Conservation (phyloP, 2,888 invertebrate species). For the Leptinotarsa peninsularis region DNA sequence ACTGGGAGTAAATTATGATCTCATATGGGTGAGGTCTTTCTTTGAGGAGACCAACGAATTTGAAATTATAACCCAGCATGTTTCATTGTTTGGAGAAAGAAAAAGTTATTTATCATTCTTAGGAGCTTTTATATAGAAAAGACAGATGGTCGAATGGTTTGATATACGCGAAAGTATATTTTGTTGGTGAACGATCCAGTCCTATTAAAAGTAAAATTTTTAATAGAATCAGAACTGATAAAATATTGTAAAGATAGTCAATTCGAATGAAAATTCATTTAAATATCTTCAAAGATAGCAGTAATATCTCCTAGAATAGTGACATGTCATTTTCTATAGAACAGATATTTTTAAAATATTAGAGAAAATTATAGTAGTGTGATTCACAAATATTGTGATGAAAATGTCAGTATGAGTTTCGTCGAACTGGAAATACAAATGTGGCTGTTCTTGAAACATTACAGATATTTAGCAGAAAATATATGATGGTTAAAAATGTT, state of each 20-base stretch:
- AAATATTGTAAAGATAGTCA: background rate
- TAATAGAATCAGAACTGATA: background rate
- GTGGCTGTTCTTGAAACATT: no score
- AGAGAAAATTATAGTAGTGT: no score
- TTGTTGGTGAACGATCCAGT: background rate
- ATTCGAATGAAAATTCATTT: background rate
- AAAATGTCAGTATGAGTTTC: no score
- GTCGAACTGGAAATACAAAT: no score
- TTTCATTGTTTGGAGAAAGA: background rate
- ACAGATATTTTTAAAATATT: no score
- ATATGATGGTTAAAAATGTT: no score
- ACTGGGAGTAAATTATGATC: slow-evolving; percentile 29
- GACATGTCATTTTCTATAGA: no score
- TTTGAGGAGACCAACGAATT: background rate
- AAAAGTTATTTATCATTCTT: slow-evolving; percentile 6
- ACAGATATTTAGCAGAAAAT: no score
- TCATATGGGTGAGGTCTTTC: slow-evolving; percentile 27
- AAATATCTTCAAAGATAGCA: no score
- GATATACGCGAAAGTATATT: background rate
- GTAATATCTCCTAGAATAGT: no score
- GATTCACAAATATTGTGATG: no score
- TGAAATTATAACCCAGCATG: background rate
- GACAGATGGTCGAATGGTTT: slow-evolving; percentile 1
- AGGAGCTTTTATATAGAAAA: background rate
- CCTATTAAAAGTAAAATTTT: background rate